Evolutionary conservation across 2,113 vertebrate species (phyloP).

Genomic region (Felis catus): DNA sequence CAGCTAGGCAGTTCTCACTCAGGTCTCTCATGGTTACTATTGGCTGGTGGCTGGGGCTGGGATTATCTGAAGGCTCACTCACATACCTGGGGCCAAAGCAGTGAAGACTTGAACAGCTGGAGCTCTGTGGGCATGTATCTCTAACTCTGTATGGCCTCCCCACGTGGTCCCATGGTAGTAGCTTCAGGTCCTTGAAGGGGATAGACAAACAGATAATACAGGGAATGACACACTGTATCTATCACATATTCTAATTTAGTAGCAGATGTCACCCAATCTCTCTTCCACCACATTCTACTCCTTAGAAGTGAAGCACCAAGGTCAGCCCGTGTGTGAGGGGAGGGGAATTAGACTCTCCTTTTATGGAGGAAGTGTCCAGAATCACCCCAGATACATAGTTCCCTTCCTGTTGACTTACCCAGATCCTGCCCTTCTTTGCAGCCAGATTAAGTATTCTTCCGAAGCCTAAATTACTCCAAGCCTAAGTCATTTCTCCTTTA

Average conservation of each 20-base stretch:
- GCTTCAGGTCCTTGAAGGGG: not conserved
- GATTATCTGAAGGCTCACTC: not conserved
- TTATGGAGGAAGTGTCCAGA: not conserved
- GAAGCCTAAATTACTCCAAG: not conserved
- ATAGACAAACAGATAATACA: not conserved
- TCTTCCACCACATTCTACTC: not conserved
- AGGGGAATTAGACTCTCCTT: not conserved
- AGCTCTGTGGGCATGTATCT: not conserved
- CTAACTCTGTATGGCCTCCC: not conserved
- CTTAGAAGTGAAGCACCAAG: not conserved
- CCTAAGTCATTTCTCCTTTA: not conserved
- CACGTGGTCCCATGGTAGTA: not conserved
- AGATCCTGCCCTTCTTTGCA: not conserved
- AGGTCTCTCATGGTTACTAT: not conserved
- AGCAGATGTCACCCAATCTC: not conserved
- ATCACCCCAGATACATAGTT: not conserved
- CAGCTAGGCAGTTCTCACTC: not conserved
- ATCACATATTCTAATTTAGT: not conserved
- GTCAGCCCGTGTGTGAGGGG: not conserved
- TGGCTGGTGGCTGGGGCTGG: not conserved
- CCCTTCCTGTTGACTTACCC: not conserved
- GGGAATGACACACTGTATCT: not conserved
- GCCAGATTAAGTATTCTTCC: not conserved
- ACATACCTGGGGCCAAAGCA: not conserved
- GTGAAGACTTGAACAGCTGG: not conserved